phyloP scores from a whole-genome alignment of 35 echinoderm and acorn worm species.

The Lytechinus pictus region DNA sequence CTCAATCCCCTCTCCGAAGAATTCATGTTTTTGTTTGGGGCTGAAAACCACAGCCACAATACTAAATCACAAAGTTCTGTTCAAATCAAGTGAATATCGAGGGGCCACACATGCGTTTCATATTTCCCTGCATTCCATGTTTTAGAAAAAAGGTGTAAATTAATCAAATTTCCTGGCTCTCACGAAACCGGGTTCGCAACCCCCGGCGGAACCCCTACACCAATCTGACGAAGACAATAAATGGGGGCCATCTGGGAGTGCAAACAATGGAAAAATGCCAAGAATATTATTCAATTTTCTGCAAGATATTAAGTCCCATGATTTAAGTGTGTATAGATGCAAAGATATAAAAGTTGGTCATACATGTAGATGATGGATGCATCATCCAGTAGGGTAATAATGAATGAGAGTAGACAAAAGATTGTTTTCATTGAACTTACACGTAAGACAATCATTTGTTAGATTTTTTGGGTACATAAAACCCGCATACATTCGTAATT shows the following conservation, averaged over 20 bases:
- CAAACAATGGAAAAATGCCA: background rate
- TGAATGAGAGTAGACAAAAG: background rate
- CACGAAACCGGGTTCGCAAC: background rate
- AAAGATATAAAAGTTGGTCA: background rate
- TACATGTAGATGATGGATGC: background rate
- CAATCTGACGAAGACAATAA: background rate
- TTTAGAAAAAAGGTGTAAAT: background rate
- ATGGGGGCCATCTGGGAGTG: background rate
- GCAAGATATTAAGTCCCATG: background rate
- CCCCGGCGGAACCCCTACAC: background rate
- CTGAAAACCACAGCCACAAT: background rate
- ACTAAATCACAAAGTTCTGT: background rate
- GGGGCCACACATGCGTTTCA: background rate
- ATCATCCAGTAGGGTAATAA: background rate
- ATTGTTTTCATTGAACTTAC: too few relatives aligned
- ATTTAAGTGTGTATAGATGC: background rate
- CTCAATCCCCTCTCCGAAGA: background rate
- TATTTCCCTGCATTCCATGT: background rate
- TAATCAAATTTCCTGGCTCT: background rate
- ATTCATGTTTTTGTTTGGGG: background rate
- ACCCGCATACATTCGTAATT: too few relatives aligned
- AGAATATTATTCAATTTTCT: constrained; percentile 15
- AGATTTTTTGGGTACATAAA: too few relatives aligned
- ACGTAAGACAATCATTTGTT: too few relatives aligned
- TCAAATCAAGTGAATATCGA: background rate